phyloP scores from a whole-genome alignment of 1,140 invertebrate genomes.

The Penaeus indicus region DNA sequence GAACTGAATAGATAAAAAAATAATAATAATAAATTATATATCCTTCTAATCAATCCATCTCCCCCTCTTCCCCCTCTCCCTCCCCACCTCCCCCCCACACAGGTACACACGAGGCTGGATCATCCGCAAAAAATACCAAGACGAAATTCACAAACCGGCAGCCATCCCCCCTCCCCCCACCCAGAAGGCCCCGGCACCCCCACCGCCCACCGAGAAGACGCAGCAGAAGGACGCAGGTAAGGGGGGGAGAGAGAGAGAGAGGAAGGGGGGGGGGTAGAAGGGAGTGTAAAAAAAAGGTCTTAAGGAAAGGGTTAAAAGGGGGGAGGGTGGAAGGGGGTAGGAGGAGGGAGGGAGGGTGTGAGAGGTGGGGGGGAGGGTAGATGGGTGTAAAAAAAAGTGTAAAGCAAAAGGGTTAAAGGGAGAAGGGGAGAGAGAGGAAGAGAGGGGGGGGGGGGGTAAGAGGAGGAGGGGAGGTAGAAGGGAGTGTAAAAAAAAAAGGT shows the following conservation, averaged over 20 bases:
- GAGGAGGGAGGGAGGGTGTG: background rate
- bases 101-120: conserved; percentile 57
- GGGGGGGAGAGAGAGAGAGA: too few relatives aligned
- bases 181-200: conserved; percentile 41
- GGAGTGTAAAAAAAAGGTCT: too few relatives aligned
- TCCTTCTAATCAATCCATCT: too few relatives aligned
- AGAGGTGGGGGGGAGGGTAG: too few relatives aligned
- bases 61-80: background rate
- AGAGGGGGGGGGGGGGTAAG: background rate
- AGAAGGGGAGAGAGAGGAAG: background rate
- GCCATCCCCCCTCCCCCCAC: conserved; percentile 2
- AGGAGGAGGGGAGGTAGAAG: too few relatives aligned
- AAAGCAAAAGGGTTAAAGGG: background rate
- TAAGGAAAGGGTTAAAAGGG: too few relatives aligned
- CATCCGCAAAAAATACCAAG: conserved; percentile 57
- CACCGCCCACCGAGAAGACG: conserved; percentile 41
- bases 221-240: conserved; percentile 44
- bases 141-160: background rate
- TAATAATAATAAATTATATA: too few relatives aligned
- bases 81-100: background rate
- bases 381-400: background rate
- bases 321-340: background rate
- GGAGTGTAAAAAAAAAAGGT: too few relatives aligned
- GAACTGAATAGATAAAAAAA: too few relatives aligned
- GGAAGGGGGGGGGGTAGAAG: too few relatives aligned